A percentile compares a stretch with the other conserved stretches of the same genome.
These are phyloP conservation scores for Phasianus colchicus DNA, from an alignment of 2,113 vertebrate species.

Conservation along the genomic window DNA sequence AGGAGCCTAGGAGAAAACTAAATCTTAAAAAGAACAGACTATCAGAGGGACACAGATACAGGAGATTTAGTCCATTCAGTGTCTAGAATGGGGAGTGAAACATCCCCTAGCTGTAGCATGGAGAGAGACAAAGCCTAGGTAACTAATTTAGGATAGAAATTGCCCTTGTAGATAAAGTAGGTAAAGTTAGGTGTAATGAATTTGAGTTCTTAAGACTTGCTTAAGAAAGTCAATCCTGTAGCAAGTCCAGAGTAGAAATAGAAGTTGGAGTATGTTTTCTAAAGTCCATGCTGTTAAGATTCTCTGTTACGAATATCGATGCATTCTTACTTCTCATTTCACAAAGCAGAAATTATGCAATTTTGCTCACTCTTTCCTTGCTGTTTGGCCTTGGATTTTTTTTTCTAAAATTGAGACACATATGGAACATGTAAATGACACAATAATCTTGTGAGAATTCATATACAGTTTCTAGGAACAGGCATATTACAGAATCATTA, in stretches of 20 bases:
- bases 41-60: neutral
- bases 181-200: neutral
- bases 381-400: neutral
- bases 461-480: neutral
- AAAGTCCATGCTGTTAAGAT: neutral
- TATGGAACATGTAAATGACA: neutral
- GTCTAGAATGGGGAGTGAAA: neutral
- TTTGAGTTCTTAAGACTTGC: neutral
- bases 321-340: neutral
- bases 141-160: neutral
- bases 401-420: neutral
- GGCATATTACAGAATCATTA: neutral
- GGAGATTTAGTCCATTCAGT: neutral
- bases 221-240: neutral
- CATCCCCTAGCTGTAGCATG: neutral
- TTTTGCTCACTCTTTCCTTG: neutral
- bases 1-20: neutral
- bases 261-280: neutral
- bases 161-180: neutral
- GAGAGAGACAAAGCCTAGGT: neutral
- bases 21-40: neutral
- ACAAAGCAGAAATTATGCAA: neutral
- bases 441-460: neutral
- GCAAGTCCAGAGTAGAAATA: neutral
- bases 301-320: neutral